A percentile compares a stretch with the other conserved stretches of the same genome.
Evolutionary conservation across 1,140 invertebrate genomes (phyloP).

Genomic region (Odontomachus brunneus): DNA sequence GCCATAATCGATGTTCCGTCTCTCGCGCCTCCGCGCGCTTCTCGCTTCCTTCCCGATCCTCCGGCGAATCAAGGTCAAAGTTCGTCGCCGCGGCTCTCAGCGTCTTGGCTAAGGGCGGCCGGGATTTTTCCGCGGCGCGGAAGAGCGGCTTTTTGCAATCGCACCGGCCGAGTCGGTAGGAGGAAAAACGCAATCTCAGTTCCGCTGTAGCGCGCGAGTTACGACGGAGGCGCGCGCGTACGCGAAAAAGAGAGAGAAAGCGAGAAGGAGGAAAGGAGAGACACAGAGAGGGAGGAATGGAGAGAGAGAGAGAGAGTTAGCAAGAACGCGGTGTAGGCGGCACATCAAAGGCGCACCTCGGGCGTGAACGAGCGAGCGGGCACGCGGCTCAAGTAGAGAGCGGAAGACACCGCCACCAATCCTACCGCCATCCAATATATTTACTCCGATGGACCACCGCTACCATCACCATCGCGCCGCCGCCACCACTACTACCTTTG

Average conservation of each 20-base stretch:
- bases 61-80: slow-evolving; percentile 64
- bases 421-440: slow-evolving; percentile 82
- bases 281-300: too few species aligned
- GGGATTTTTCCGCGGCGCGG: slow-evolving; percentile 66
- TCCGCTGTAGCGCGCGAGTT: slow-evolving; percentile 56
- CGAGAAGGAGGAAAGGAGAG: too few species aligned
- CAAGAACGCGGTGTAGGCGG: slow-evolving; percentile 82
- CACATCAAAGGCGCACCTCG: slow-evolving; percentile 84
- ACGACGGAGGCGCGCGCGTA: not conserved
- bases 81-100: slow-evolving; percentile 11
- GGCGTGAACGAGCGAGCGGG: slow-evolving; percentile 84
- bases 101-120: slow-evolving; percentile 2
- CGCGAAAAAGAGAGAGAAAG: slow-evolving; percentile 77
- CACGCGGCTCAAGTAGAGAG: slow-evolving; percentile 84
- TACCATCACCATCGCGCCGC: slow-evolving; percentile 71
- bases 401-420: slow-evolving; percentile 84
- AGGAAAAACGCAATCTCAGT: slow-evolving; percentile 65
- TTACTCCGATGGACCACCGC: slow-evolving; percentile 82
- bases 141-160: slow-evolving; percentile 55
- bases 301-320: slow-evolving; percentile 77
- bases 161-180: slow-evolving; percentile 15
- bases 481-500: slow-evolving; percentile 7
- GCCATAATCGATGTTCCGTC: slow-evolving; percentile 72
- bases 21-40: slow-evolving; percentile 63
- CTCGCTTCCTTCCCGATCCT: slow-evolving; percentile 48